A percentile compares a stretch with the other conserved stretches of the same genome.
Evolutionary conservation across 2,113 vertebrate genomes (phyloP).

Genomic region (Dromiciops gliroides): DNA sequence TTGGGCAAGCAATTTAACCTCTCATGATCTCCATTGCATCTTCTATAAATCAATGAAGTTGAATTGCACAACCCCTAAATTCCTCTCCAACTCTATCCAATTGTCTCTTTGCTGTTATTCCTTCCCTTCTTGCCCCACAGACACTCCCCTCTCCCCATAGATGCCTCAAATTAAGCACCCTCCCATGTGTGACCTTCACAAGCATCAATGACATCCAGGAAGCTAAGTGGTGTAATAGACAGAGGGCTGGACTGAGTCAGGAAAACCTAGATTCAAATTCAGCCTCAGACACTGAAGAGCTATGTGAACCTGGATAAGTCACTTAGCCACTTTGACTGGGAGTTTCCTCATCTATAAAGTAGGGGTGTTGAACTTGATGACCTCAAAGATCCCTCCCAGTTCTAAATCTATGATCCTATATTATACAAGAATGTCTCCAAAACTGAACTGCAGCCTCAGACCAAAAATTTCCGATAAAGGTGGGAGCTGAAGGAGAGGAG

Average conservation of each 20-base stretch:
- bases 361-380: background rate
- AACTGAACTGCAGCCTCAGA: background rate
- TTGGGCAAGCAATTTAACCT: background rate
- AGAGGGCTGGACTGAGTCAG: background rate
- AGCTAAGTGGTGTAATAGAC: background rate
- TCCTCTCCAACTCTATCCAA: background rate
- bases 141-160: background rate
- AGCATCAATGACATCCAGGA: background rate
- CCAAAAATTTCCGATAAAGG: background rate
- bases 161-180: accelerated
- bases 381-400: background rate
- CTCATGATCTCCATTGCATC: background rate
- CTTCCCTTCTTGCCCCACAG: background rate
- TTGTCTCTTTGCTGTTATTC: background rate
- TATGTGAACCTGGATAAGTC: background rate
- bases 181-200: background rate
- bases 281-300: background rate
- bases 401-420: background rate
- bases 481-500: background rate
- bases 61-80: background rate
- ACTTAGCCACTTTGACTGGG: background rate
- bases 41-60: background rate
- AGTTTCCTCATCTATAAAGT: background rate
- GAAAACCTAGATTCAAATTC: background rate
- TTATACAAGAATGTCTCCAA: background rate